Conservation (phyloP, 2,888 invertebrate genomes). For the Sthenelais limicola region DNA sequence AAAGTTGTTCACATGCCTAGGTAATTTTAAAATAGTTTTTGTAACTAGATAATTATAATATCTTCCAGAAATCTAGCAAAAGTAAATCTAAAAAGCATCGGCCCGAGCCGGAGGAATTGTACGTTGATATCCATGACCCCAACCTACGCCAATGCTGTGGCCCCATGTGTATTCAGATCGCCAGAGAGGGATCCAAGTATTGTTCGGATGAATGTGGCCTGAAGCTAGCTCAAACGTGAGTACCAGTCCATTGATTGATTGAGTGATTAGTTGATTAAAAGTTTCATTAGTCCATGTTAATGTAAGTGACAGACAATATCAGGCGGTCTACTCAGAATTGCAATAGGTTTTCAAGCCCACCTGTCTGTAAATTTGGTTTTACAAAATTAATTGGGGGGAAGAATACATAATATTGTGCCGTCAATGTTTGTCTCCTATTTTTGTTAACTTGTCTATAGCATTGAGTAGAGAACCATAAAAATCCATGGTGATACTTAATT, state of each 20-base stretch:
- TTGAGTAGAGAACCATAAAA: too few relatives aligned
- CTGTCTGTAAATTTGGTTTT: too few relatives aligned
- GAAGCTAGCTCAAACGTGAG: conserved; percentile 85
- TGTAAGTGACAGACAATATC: too few relatives aligned
- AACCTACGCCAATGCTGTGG: conserved; percentile 96
- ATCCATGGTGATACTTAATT: too few relatives aligned
- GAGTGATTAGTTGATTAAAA: too few relatives aligned
- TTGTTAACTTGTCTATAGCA: too few relatives aligned
- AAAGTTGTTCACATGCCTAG: neutral
- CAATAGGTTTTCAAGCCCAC: too few relatives aligned
- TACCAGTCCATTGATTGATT: conserved; percentile 41
- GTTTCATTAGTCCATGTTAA: too few relatives aligned
- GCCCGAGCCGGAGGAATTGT: conserved; percentile 41
- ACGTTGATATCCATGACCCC: conserved; percentile 70
- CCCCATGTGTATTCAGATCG: conserved; percentile 86
- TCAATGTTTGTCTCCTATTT: too few relatives aligned
- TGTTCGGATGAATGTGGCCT: conserved; percentile 94
- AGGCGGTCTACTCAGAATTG: too few relatives aligned
- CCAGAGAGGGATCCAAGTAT: conserved; percentile 89
- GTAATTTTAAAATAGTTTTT: neutral
- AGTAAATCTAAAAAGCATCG: conserved; percentile 17
- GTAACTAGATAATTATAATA: neutral
- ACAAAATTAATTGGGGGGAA: too few relatives aligned
- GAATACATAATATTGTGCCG: too few relatives aligned
- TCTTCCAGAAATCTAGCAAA: conserved; percentile 1